Evolutionary conservation across 2,113 vertebrate species (phyloP).

Genomic region (Mola mola): DNA sequence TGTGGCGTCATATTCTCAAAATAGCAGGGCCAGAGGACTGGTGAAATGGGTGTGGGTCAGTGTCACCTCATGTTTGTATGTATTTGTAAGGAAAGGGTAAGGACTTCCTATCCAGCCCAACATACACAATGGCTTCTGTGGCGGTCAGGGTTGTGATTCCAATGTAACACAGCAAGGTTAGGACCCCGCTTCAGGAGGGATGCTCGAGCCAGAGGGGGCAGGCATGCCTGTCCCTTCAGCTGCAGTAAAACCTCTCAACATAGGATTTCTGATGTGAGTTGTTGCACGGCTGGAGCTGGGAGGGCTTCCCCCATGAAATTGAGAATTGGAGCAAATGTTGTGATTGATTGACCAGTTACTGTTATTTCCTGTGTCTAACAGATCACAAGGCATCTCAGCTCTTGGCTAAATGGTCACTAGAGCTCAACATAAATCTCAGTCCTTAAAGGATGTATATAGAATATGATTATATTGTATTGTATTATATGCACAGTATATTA

Average conservation of each 20-base stretch:
- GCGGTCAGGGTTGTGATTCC: conserved; percentile 34
- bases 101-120: conserved; percentile 76
- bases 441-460: too few species aligned
- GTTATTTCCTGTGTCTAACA: neutral
- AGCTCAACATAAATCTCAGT: too few species aligned
- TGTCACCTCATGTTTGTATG: conserved; percentile 13
- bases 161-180: conserved; percentile 43
- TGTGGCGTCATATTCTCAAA: conserved; percentile 59
- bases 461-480: too few species aligned
- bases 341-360: neutral
- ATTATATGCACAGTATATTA: too few species aligned
- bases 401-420: too few species aligned
- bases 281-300: neutral
- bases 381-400: too few species aligned
- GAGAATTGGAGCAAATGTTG: neutral
- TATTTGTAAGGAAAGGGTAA: conserved; percentile 77
- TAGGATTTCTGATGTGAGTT: too few species aligned
- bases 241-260: neutral
- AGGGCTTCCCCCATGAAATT: neutral
- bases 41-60: conserved; percentile 33
- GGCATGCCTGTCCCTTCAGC: conserved; percentile 35
- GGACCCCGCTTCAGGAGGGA: conserved; percentile 31
- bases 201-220: neutral
- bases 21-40: conserved; percentile 54
- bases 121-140: conserved; percentile 70